Evolutionary conservation across 2,113 vertebrate species (phyloP), one percentile per base, ranked within the genome.

Genomic region (Laticauda laticaudata): DNA sequence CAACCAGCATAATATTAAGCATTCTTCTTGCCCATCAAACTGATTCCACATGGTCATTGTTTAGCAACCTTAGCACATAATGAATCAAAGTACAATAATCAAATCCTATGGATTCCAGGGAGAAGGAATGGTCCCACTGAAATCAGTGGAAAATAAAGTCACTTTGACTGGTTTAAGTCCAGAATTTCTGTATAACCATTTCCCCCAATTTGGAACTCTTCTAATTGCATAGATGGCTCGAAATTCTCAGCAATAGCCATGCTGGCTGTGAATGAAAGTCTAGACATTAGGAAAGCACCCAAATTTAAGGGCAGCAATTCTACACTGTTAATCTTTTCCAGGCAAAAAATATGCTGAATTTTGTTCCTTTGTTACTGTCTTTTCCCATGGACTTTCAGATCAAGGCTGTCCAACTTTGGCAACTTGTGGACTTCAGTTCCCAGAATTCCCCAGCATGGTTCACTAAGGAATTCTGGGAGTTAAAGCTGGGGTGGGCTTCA

Each of bases 301-400:
- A 75, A 39, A 18, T 75, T 20, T 34, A 15, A 34, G 69, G n/a
- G 34, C 3, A 75, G 12, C 87, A 55, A 55, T 21, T 39, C 26
- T 34, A 34, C 18, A 21, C 54, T 18, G 8, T 29, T 55, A 93
- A 57, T n/a, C 93, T 94, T 86, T 86, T 92, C 48, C 90, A 45
- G 86, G 88, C 29, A 3, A 90, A 59, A n/a, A 92, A 51, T 92
- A 26, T 56, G 5, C 11, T 91, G 91, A 88, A 61, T 20, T 75
- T 75, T 75, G 15, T 75, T 6, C 7, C 15, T 75, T 75, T 18
- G 1, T 34, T 6, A 18, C 20, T 34, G n/a, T 39, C 69, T 75
- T 75, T 15, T 75, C 5, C 69, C n/a, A 7, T 34, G 69, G 15
- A 20, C 0, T 1, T 64, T 64, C 26, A n/a, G 26, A 64, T 64